Percentiles rank a stretch among this genome's conserved stretches.
Conservation (phyloP, 2,888 invertebrate species). For the Cryptus armator region DNA sequence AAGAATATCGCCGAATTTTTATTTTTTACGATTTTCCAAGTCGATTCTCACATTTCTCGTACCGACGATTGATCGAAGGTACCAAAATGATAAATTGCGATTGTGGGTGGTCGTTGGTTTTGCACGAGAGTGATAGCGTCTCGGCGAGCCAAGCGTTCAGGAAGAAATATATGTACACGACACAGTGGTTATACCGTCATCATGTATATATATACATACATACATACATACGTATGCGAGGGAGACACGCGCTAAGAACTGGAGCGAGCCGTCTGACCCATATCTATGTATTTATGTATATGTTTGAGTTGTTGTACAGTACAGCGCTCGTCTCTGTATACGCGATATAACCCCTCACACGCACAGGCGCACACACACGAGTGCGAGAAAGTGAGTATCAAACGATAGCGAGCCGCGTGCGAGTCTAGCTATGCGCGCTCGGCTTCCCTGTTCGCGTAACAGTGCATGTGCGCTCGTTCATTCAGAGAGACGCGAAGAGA, state of each 20-base stretch:
- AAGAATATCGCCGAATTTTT: not conserved
- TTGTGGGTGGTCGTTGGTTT: constrained; percentile 51
- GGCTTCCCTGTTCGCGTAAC: constrained; percentile 54
- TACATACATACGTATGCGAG: not conserved
- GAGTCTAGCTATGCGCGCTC: constrained; percentile 21
- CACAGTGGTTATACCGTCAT: not conserved
- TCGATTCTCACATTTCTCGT: not conserved
- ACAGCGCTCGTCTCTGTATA: constrained; percentile 4
- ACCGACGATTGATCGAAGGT: constrained; percentile 12
- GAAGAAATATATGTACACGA: constrained; percentile 55
- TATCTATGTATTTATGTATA: constrained; percentile 66
- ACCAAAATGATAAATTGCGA: constrained; percentile 12
- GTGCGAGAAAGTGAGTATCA: constrained; percentile 38
- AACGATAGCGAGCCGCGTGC: constrained; percentile 53
- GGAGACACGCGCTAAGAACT: constrained; percentile 70
- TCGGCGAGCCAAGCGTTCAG: constrained; percentile 44
- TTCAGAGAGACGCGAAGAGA: constrained; percentile 58
- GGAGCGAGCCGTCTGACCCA: constrained; percentile 79
- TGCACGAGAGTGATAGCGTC: constrained; percentile 51
- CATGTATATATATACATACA: not conserved
- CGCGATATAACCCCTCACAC: constrained; percentile 6
- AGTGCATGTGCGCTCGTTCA: constrained; percentile 60
- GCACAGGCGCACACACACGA: constrained; percentile 8
- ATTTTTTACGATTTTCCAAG: not conserved
- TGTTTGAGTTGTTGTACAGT: constrained; percentile 31